These are phyloP conservation scores for Hydropsyche tenuis DNA, from an alignment of 1,140 invertebrate genomes.

Conservation along the genomic window DNA sequence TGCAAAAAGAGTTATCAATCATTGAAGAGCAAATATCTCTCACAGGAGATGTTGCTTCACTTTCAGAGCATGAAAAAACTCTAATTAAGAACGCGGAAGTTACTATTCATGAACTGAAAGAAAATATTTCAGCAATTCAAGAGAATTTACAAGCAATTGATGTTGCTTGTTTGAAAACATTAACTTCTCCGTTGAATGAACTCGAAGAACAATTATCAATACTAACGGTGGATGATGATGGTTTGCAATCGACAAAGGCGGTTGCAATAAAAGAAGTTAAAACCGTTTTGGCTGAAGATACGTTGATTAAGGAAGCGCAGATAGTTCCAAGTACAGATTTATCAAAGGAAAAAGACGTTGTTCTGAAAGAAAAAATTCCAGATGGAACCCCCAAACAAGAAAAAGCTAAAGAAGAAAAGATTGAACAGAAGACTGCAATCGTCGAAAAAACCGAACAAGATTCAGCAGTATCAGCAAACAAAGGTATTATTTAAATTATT, in stretches of 20 bases:
- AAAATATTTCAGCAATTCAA: constrained; percentile 36
- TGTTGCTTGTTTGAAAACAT: constrained; percentile 35
- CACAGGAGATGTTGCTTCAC: constrained; percentile 25
- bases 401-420: too few relatives aligned
- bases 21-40: constrained; percentile 41
- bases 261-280: constrained; percentile 39
- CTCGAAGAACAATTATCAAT: constrained; percentile 38
- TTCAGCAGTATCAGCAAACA: neutral
- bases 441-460: constrained; percentile 18
- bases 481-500: neutral
- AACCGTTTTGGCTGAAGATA: constrained; percentile 29
- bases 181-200: constrained; percentile 32
- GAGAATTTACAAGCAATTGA: constrained; percentile 33
- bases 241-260: constrained; percentile 33
- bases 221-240: constrained; percentile 43
- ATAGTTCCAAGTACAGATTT: too few relatives aligned
- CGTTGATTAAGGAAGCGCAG: neutral
- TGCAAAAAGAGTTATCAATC: constrained; percentile 44
- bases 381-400: too few relatives aligned
- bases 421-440: too few relatives aligned
- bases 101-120: constrained; percentile 43
- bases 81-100: constrained; percentile 40
- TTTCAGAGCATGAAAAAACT: constrained; percentile 31
- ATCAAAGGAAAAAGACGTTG: too few relatives aligned
- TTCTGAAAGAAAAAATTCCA: too few relatives aligned